A percentile compares a stretch with the other conserved stretches of the same genome.
Evolutionary conservation across 2,888 invertebrate species (phyloP).

Genomic region (Scaptomyza parva): DNA sequence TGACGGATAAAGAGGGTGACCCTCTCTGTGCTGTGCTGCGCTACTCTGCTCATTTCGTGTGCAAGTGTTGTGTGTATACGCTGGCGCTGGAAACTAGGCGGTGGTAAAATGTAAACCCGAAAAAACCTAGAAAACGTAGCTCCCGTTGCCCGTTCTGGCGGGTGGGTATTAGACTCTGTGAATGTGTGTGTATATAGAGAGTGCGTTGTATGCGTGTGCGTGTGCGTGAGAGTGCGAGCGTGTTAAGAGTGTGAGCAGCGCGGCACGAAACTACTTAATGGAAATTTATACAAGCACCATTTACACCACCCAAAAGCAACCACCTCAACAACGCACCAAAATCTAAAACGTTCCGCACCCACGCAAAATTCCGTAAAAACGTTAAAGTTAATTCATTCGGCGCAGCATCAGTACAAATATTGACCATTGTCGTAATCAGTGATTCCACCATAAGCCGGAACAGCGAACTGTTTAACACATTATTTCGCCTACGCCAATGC

Average conservation of each 20-base stretch:
- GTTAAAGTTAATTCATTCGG: constrained; percentile 13
- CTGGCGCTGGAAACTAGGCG: constrained; percentile 77
- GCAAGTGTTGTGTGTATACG: constrained; percentile 75
- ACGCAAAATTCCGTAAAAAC: constrained; percentile 57
- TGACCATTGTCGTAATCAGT: constrained; percentile 26
- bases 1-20: constrained; percentile 52
- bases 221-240: constrained; percentile 52
- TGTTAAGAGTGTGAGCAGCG: constrained; percentile 47
- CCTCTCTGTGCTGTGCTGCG: constrained; percentile 45
- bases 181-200: constrained; percentile 38
- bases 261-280: constrained; percentile 69
- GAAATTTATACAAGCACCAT: constrained; percentile 66
- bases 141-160: constrained; percentile 49
- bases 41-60: constrained; percentile 57
- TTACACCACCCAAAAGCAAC: constrained; percentile 60
- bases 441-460: constrained; percentile 48
- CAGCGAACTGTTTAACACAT: constrained; percentile 46
- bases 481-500: constrained; percentile 72
- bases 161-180: constrained; percentile 58
- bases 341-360: constrained; percentile 51
- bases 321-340: constrained; percentile 47
- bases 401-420: constrained; percentile 18
- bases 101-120: constrained; percentile 72
- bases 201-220: constrained; percentile 49
- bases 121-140: constrained; percentile 64